Conservation (phyloP, 2,888 invertebrate species). For the Synergus japonicus region DNA sequence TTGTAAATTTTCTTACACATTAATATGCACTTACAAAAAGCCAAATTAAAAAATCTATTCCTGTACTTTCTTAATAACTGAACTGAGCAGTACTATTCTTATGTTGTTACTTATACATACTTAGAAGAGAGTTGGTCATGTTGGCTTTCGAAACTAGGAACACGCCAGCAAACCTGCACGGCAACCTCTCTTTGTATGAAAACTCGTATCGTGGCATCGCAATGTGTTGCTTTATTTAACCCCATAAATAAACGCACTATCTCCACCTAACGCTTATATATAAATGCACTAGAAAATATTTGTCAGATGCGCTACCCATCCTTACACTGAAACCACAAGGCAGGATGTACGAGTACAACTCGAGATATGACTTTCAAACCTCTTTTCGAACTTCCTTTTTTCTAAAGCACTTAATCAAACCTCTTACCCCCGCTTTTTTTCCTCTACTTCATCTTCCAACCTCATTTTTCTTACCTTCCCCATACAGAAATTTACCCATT, state of each 20-base stretch:
- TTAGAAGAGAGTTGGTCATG: constrained; percentile 57
- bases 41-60: no score
- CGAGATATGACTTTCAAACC: no score
- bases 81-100: neutral
- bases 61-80: neutral
- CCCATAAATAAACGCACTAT: constrained; percentile 74
- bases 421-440: no score
- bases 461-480: no score
- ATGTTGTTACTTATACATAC: neutral
- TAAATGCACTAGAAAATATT: constrained; percentile 52
- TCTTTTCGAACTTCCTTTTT: no score
- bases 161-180: constrained; percentile 60
- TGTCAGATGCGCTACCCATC: constrained; percentile 45
- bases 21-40: constrained; percentile 42
- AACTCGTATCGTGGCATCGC: constrained; percentile 70
- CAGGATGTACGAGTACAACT: neutral
- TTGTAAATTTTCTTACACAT: no score
- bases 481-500: no score
- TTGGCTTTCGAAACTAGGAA: constrained; percentile 66
- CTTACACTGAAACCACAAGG: constrained; percentile 23
- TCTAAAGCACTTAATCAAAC: no score
- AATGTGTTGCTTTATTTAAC: constrained; percentile 73
- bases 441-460: no score
- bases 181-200: constrained; percentile 72
- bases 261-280: constrained; percentile 66